Percentiles rank a stretch among this genome's conserved stretches.
Conservation (phyloP, 2,797 vertebrate genomes). For the Lagodon rhomboides region DNA sequence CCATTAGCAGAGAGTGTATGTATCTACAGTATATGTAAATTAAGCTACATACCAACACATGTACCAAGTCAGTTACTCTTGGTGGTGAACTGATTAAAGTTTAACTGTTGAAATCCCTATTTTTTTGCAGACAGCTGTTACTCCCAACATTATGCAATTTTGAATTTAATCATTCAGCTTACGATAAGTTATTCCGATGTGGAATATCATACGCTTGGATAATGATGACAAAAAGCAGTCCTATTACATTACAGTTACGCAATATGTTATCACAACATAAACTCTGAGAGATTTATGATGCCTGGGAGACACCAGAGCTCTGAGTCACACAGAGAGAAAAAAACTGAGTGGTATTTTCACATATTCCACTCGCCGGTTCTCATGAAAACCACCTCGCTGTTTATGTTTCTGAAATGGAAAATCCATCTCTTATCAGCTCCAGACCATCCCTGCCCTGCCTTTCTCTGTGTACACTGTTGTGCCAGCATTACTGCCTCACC, state of each 20-base stretch:
- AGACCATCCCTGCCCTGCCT: constrained; percentile 27
- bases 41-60: no score
- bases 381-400: constrained; percentile 59
- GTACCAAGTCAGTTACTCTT: no score
- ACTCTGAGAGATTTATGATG: constrained; percentile 36
- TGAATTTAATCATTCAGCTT: neutral
- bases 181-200: constrained; percentile 2
- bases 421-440: constrained; percentile 61
- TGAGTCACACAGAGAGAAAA: constrained; percentile 40
- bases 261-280: constrained; percentile 42
- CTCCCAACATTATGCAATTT: constrained; percentile 12
- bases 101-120: no score
- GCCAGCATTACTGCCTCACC: neutral
- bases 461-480: constrained; percentile 1
- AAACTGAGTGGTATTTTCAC: constrained; percentile 43
- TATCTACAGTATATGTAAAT: no score
- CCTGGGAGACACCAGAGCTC: constrained; percentile 29
- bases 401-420: constrained; percentile 74
- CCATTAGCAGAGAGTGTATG: no score
- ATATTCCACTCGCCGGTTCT: constrained; percentile 66
- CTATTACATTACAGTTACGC: constrained; percentile 29
- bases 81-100: no score
- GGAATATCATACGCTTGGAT: constrained; percentile 9
- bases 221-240: constrained; percentile 13
- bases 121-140: neutral